Percentiles rank a stretch among this genome's conserved stretches.
phyloP scores from a whole-genome alignment of 2,113 vertebrate species.

The Psilopogon haemacephalus region DNA sequence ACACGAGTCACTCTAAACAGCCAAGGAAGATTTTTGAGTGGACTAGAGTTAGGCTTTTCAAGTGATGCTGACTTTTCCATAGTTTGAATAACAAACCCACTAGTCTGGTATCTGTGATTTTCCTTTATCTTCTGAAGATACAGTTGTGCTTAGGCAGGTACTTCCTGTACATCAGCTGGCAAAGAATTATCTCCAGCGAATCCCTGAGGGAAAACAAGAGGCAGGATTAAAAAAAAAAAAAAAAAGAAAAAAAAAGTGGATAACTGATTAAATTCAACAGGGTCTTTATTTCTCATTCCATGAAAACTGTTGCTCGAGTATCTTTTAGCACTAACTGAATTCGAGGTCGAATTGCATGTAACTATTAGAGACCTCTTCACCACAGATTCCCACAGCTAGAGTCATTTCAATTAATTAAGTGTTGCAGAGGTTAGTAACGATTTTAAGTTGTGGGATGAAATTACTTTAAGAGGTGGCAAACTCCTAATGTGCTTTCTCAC shows the following conservation, averaged over 20 bases:
- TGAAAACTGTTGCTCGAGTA: constrained; percentile 69
- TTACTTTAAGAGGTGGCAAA: constrained; percentile 62
- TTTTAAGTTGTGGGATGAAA: constrained; percentile 73
- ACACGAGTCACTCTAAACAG: background rate
- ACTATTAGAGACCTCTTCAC: constrained; percentile 71
- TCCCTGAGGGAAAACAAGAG: constrained; percentile 17
- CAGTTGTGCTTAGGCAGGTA: background rate
- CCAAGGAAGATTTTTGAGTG: background rate
- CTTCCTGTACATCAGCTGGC: constrained; percentile 10
- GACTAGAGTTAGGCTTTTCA: background rate
- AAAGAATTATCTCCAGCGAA: constrained; percentile 31
- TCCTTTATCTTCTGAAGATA: background rate
- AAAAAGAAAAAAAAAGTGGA: constrained; percentile 1
- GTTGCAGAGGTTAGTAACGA: constrained; percentile 73
- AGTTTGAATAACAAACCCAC: background rate
- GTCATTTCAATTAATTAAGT: constrained; percentile 77
- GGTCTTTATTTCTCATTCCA: constrained; percentile 71
- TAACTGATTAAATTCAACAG: constrained; percentile 63
- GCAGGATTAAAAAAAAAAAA: background rate
- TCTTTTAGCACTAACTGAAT: constrained; percentile 74
- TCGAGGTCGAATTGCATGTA: constrained; percentile 69
- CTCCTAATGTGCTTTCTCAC: constrained; percentile 59
- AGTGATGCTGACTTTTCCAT: background rate
- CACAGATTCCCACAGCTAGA: constrained; percentile 68
- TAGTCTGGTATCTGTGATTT: background rate